Base-by-base conservation (phyloP, 2,113 vertebrate genomes). In the Limnothrissa miodon region DNA sequence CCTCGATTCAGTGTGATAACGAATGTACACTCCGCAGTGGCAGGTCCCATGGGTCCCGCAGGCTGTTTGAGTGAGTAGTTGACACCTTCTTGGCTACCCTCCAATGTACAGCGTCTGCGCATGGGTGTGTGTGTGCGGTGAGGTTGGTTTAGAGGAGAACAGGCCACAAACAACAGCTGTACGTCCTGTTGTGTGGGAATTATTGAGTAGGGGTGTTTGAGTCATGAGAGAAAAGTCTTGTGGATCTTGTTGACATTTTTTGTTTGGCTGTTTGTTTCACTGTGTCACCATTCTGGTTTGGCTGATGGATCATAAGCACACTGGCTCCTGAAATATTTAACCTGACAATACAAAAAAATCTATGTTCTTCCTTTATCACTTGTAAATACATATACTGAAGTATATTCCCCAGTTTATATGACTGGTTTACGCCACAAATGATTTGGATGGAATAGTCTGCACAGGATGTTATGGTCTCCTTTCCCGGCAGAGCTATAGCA, bases 71-170 rank as follows among this genome's bases (percentile, higher is more conserved):
- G 48, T 83, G 74, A 79, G 78, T 42, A 66, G 81, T 82, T 82
- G 81, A 82, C 81, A 82, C 66, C 39, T 78, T 66, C 45, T 56
- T 83, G 78, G 82, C n/a, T 53, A 62, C 45, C 62, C 29, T 83
- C 82, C 82, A 83, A 44, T 44, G 59, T 78, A 45, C 79, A 78
- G 44, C 51, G 81, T 78, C 81, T 82, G 48, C 46, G 78, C 45
- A 78, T 45, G 66, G 29, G 59, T 7, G 25, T 19, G 51, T 42
- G n/a, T 19, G 21, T 19, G 51, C 17, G 51, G 51, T 19, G 19
- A 21, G 51, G 5, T 51, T 51, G 21, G 17, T 4, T 19, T 19
- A 4, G 48, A 21, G 48, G 48, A n/a, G 48, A 59, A 11, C 59
- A 33, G 25, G 66, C 66, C 66, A 74, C 66, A 36, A 74, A 74